Base-by-base conservation (phyloP, 2,113 vertebrate species). In the Pipra filicauda region DNA sequence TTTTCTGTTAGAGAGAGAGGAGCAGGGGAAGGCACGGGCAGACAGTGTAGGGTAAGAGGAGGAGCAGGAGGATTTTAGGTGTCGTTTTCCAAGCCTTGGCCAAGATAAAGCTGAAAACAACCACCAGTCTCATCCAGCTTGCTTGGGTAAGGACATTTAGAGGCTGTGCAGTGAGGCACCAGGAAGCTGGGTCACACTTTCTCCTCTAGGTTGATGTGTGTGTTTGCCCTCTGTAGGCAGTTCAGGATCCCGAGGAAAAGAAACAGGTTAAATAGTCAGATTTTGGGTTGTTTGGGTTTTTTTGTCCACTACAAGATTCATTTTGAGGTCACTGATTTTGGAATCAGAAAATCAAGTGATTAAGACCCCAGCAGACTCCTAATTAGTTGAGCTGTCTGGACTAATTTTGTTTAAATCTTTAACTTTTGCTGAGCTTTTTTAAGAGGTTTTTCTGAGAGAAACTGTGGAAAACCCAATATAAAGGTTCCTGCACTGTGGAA, bases 41-140 rank as follows among this genome's bases (percentile, higher is more conserved):
- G 24, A 70, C 73, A 61, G 19, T 0, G 0, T 4, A n/a, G 39
- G 15, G 39, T 41, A 8, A 30, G 57, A 71, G 48, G 0, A 3
- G 43, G 61, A 82, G 62, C 78, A 78, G 37, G 28, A 90, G 30
- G n/a, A 46, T 54, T 76, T 4, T 11, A n/a, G 49, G 43, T 62
- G 51, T 73, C 11, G 3, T n/a, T 2, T 70, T 85, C n/a, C 46
- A 41, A 70, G 3, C 39, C n/a, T 37, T 76, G 59, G 31, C 31
- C 31, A 58, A 48, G 59, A 11, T 39, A 59, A 81, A 62, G 39
- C 37, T 89, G 72, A 16, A 71, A 74, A 27, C 31, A 86, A 1
- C 30, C 43, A 44, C 30, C 39, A 30, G 4, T 30, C 27, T 58
- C 43, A 52, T n/a, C 54, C 35, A 26, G 27, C 12, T 61, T 76